phyloP scores from a whole-genome alignment of 2,888 invertebrate genomes.

The Philereme transversata region DNA sequence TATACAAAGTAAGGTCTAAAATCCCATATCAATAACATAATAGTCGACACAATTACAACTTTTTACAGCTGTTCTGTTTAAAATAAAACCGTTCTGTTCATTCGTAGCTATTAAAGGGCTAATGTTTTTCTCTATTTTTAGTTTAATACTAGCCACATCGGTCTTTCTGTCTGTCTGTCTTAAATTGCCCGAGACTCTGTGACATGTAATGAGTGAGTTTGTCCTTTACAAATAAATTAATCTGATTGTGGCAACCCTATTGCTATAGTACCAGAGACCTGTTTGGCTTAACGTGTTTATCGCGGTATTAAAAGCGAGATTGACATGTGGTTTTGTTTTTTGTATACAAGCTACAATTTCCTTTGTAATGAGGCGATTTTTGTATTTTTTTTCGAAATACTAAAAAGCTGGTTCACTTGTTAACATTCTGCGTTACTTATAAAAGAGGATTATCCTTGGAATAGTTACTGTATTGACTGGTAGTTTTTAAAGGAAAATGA shows the following conservation, averaged over 20 bases:
- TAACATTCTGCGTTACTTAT: no score
- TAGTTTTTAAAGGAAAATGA: no score
- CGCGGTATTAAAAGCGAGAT: conserved; percentile 43
- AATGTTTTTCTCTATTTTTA: conserved; percentile 59
- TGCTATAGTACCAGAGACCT: not conserved
- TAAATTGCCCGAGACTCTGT: conserved; percentile 68
- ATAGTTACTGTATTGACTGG: no score
- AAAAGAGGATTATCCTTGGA: no score
- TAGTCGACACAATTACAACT: conserved; percentile 36
- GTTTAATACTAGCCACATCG: conserved; percentile 44
- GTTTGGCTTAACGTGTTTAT: conserved; percentile 34
- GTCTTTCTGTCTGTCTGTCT: conserved; percentile 52
- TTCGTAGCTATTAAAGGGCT: conserved; percentile 59
- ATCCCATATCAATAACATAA: conserved; percentile 30
- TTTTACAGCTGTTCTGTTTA: conserved; percentile 55
- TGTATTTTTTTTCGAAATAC: conserved; percentile 20
- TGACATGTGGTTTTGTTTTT: conserved; percentile 64
- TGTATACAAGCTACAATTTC: conserved; percentile 44
- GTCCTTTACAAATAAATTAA: conserved; percentile 34
- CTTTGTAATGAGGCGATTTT: conserved; percentile 37
- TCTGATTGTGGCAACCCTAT: conserved; percentile 41
- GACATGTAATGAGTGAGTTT: conserved; percentile 50
- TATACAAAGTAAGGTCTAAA: conserved; percentile 12
- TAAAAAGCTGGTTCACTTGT: conserved; percentile 1
- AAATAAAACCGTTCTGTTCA: conserved; percentile 56